Conservation (phyloP, 2,113 vertebrate species). For the Pteronura brasiliensis region DNA sequence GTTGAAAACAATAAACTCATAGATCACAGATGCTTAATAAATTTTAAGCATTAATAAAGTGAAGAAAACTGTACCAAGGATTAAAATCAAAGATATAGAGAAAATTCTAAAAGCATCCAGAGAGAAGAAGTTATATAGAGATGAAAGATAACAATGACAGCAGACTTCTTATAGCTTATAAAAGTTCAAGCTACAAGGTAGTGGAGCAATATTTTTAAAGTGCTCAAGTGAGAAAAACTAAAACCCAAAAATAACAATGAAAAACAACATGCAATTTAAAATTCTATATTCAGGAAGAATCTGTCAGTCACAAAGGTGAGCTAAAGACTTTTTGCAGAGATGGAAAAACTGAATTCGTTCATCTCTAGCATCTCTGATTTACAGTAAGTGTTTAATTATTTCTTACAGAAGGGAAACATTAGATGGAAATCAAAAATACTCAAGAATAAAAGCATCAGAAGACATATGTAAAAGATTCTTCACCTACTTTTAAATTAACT, state of each 20-base stretch:
- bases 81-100: not conserved
- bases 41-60: not conserved
- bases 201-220: not conserved
- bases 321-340: not conserved
- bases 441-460: not conserved
- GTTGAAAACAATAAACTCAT: not conserved
- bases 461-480: not conserved
- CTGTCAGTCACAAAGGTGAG: not conserved
- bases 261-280: not conserved
- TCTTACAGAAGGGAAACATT: not conserved
- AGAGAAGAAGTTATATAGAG: not conserved
- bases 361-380: not conserved
- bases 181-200: not conserved
- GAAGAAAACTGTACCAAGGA: not conserved
- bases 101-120: not conserved
- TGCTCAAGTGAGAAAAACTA: not conserved
- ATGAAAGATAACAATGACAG: not conserved
- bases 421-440: not conserved
- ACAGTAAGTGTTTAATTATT: not conserved
- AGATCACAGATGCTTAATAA: not conserved
- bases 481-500: not conserved
- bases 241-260: not conserved
- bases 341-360: not conserved
- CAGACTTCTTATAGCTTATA: not conserved
- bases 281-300: not conserved